Base-by-base conservation (phyloP, 2,888 invertebrate species). In the Gryllus longicercus region DNA sequence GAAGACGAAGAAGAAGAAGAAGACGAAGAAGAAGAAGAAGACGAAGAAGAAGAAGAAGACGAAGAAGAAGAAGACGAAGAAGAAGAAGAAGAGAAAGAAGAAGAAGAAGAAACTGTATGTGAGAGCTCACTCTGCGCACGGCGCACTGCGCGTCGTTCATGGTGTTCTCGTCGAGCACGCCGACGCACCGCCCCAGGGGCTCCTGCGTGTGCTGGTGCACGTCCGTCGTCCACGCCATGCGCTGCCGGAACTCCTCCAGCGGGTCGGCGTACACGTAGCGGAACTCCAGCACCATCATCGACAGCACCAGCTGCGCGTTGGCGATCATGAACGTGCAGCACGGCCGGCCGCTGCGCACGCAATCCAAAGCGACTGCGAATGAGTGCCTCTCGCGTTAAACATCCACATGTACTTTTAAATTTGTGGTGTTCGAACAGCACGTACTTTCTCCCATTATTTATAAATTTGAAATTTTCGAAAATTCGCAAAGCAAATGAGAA, bases 161-260 rank as follows among this genome's bases (percentile, higher is more conserved):
- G n/a, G 16, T 14, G 14, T 11, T n/a, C n/a, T 63, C 16, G 63
- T 63, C 63, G 16, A 63, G n/a, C 63, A 18, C 16, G n/a, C n/a
- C n/a, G 16, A 63, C n/a, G 63, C 63, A n/a, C n/a, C 16, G 63
- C 14, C 63, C 63, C 3, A n/a, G n/a, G n/a, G 63, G 63, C 16
- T 14, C 16, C 16, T 14, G 16, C 14, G 16, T 18, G 14, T 63
- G 63, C n/a, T 63, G 16, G n/a, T 63, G 63, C 16, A 63, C 63
- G n/a, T 63, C 63, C 63, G 63, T 63, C 63, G 63, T 63, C 63
- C 63, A 63, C n/a, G 16, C 63, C 63, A 63, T 63, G 63, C 63
- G 63, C n/a, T 63, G 63, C 16, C 63, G 63, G n/a, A 63, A 63
- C 16, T n/a, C 16, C 63, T 63, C 63, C 63, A 63, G 63, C 3